Base-by-base conservation (phyloP, 2,797 vertebrate genomes). In the Benthosema pterotum region DNA sequence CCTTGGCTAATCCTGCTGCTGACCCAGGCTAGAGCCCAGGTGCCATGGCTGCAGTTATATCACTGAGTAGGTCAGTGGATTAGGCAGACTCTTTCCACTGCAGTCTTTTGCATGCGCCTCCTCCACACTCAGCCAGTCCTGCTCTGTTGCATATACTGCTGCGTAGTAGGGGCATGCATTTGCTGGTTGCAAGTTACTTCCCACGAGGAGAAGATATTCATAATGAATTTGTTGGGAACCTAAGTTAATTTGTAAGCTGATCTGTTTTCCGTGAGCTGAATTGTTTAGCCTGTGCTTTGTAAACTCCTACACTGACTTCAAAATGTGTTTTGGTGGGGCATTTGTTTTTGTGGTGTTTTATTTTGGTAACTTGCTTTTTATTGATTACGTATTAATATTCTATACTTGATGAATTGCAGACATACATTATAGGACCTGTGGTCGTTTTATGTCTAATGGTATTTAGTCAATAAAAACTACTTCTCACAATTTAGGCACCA, bases 11-110 rank as follows among this genome's bases (percentile, higher is more conserved):
- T 94, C 91, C 87, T 74, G 79, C 79, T 69, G 67, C 81, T 91
- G 90, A 93, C 82, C 85, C 73, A 80, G 76, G 72, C 81, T 79
- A 85, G 87, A 86, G 82, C 87, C 85, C 82, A 87, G 79, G 89
- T 88, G 79, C 82, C 79, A 72, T 83, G 74, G 79, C 84, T 76
- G 85, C 88, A 78, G 86, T 90, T 90, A 90, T 90, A 82, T 90
- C 86, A 86, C 81, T 78, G 89, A 93, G 87, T 92, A 91, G 88
- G 89, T 89, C 90, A 91, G 79, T 90, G 91, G 90, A 91, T 91
- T 93, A 92, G 88, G 80, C 74, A n/a, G n/a, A 63, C 52, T 72
- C 67, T 87, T 88, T 91, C 83, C 83, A 86, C 75, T 82, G 79
- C 75, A 74, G 73, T 77, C 67, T 73, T 72, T 72, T 61, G 62